Conservation (phyloP, 2,797 vertebrate species). For the Antennarius maculatus region DNA sequence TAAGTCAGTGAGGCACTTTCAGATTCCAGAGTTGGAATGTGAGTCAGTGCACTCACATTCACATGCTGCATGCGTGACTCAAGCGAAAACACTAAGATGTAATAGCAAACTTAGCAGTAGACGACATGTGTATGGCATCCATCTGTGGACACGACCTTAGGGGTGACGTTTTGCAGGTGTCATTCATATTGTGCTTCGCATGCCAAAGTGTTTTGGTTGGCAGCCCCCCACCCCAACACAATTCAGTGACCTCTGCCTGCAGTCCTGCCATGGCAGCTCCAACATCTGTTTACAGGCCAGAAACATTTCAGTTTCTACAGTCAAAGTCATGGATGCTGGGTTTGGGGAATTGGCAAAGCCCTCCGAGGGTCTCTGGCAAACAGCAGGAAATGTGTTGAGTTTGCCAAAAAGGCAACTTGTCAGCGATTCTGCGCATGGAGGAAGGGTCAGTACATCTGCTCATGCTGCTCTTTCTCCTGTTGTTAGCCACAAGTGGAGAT, state of each 20-base stretch:
- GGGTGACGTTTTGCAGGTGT: conserved; percentile 28
- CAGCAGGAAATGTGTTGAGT: conserved; percentile 44
- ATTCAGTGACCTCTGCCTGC: conserved; percentile 33
- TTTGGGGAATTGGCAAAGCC: conserved; percentile 23
- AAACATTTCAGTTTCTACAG: conserved; percentile 19
- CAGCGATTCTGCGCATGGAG: conserved; percentile 38
- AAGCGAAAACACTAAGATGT: conserved; percentile 2
- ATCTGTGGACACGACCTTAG: conserved; percentile 21
- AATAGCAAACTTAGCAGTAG: neutral
- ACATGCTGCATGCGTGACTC: neutral
- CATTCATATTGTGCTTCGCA: conserved; percentile 32
- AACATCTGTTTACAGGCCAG: conserved; percentile 33
- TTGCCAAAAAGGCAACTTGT: conserved; percentile 55
- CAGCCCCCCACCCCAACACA: neutral
- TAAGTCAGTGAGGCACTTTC: conserved; percentile 30
- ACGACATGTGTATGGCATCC: conserved; percentile 19
- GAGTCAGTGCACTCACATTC: neutral
- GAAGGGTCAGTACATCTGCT: conserved; percentile 47
- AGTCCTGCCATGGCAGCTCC: conserved; percentile 22
- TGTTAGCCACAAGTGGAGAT: conserved; percentile 3
- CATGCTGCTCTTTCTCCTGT: conserved; percentile 24
- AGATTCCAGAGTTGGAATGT: conserved; percentile 8
- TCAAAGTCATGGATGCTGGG: conserved; percentile 50
- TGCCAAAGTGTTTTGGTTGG: conserved; percentile 11
- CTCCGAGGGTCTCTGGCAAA: conserved; percentile 35